phyloP scores from a whole-genome alignment of 2,113 vertebrate species.

The rat (Rattus norvegicus) region DNA sequence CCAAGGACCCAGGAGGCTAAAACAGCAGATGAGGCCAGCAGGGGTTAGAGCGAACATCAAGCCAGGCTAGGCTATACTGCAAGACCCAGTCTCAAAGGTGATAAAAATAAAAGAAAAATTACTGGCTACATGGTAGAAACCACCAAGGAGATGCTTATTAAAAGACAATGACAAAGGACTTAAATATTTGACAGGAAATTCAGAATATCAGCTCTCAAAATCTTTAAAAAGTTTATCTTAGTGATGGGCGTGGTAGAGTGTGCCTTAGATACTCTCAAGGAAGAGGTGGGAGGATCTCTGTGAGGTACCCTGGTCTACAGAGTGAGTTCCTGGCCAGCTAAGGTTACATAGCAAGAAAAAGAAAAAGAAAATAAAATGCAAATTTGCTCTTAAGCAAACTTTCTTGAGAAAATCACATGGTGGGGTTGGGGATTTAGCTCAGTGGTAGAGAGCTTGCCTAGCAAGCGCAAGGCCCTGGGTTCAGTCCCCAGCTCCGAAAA shows the following conservation, averaged over 20 bases:
- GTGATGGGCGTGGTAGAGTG: too few species aligned
- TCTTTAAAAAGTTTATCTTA: neutral
- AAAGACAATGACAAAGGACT: neutral
- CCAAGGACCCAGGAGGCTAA: neutral
- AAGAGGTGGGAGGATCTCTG: neutral
- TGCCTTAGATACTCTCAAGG: neutral
- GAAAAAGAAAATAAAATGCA: neutral
- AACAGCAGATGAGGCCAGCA: neutral
- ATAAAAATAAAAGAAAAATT: neutral
- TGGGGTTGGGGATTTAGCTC: too few species aligned
- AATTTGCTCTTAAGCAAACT: constrained; percentile 26
- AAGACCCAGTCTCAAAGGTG: neutral
- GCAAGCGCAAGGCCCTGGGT: too few species aligned
- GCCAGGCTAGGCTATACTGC: neutral
- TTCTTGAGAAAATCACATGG: neutral
- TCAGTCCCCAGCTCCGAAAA: too few species aligned
- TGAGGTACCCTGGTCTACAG: neutral
- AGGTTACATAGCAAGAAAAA: neutral
- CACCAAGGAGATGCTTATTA: neutral
- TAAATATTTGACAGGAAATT: neutral
- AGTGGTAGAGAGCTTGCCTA: too few species aligned
- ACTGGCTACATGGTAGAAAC: neutral
- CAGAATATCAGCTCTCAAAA: neutral
- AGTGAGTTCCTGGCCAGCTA: neutral
- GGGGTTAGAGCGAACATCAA: neutral